Evolutionary conservation across 1,140 invertebrate genomes (phyloP).

Genomic region (Drosophila kohkoa): DNA sequence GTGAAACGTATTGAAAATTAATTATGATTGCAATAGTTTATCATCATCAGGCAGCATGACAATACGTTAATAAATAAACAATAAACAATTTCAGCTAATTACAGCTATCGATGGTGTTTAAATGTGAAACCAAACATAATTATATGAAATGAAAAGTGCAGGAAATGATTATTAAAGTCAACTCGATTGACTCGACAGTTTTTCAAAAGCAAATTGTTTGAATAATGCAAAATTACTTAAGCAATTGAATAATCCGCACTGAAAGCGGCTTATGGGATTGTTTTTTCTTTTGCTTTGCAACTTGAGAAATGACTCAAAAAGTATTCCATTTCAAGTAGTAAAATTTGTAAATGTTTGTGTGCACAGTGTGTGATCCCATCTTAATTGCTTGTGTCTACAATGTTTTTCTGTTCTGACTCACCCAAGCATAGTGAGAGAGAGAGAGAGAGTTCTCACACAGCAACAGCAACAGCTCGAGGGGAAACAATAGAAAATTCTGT

Average conservation of each 20-base stretch:
- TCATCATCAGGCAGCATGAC: too few species aligned
- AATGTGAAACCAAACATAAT: too few species aligned
- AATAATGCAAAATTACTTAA: slow-evolving; percentile 7
- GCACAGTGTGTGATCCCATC: slow-evolving; percentile 6
- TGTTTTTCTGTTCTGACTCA: slow-evolving; percentile 20
- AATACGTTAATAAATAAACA: too few species aligned
- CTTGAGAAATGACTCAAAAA: slow-evolving; percentile 1
- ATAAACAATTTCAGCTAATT: too few species aligned
- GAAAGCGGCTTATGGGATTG: slow-evolving; percentile 3
- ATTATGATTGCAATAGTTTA: background rate
- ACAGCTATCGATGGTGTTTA: too few species aligned
- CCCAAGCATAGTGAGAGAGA: background rate
- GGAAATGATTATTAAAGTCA: too few species aligned
- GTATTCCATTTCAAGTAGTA: slow-evolving; percentile 6
- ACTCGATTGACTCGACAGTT: background rate
- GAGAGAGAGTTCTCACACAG: slow-evolving; percentile 20
- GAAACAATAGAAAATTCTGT: slow-evolving; percentile 16
- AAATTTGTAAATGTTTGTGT: background rate
- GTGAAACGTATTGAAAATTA: background rate
- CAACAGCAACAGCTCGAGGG: slow-evolving; percentile 14
- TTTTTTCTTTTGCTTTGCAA: background rate
- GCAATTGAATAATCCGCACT: slow-evolving; percentile 3
- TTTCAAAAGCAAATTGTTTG: background rate
- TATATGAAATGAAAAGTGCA: too few species aligned
- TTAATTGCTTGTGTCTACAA: slow-evolving; percentile 13